phyloP scores from a whole-genome alignment of 2,888 invertebrate species.

The Dryadula phaetusa region DNA sequence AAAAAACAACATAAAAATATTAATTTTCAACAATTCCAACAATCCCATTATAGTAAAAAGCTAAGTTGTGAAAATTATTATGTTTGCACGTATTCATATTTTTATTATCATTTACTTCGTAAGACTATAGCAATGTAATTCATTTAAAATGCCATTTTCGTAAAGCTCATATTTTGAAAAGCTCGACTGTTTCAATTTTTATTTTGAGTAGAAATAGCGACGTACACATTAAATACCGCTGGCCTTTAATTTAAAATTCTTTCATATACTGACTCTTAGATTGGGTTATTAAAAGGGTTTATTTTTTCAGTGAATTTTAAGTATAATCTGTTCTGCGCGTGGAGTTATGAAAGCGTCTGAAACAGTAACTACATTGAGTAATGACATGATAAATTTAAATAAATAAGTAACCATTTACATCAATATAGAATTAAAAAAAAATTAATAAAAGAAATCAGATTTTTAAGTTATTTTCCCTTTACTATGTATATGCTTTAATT shows the following conservation, averaged over 20 bases:
- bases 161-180: slow-evolving; percentile 3
- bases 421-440: too few relatives aligned
- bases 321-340: neutral
- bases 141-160: slow-evolving; percentile 16
- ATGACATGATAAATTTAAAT: too few relatives aligned
- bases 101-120: neutral
- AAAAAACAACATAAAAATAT: too few relatives aligned
- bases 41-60: too few relatives aligned
- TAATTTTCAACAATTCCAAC: too few relatives aligned
- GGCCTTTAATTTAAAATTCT: slow-evolving; percentile 8
- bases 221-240: slow-evolving; percentile 5
- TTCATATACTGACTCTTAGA: slow-evolving; percentile 9
- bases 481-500: too few relatives aligned
- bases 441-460: too few relatives aligned
- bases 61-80: too few relatives aligned
- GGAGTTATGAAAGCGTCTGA: neutral
- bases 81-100: too few relatives aligned
- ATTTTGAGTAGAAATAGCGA: neutral
- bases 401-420: too few relatives aligned
- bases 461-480: too few relatives aligned
- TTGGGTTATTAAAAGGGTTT: neutral
- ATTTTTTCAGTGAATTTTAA: neutral
- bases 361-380: neutral
- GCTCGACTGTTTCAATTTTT: slow-evolving; percentile 11
- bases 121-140: neutral